These are phyloP conservation scores for Vulpes lagopus DNA, from an alignment of 2,113 vertebrate species.

Conservation along the genomic window DNA sequence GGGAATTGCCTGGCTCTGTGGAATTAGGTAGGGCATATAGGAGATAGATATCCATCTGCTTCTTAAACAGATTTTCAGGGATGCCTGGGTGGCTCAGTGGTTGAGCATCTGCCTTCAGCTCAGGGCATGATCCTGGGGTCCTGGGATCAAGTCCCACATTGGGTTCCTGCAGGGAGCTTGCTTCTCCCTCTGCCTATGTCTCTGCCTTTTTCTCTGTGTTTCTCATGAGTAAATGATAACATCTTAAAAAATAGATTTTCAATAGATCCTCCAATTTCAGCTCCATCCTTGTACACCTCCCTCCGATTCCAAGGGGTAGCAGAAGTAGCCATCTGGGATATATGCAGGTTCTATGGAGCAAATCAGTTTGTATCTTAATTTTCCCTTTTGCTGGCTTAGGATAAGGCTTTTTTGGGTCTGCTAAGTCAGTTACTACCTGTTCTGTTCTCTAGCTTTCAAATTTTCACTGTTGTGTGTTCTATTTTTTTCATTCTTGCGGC, in stretches of 20 bases:
- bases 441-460: slow-evolving; percentile 35
- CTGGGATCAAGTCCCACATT: too few species aligned
- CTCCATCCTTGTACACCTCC: not conserved
- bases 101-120: too few species aligned
- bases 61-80: not conserved
- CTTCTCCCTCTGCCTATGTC: too few species aligned
- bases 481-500: not conserved
- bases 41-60: not conserved
- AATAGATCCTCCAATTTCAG: not conserved
- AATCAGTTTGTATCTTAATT: not conserved
- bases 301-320: not conserved
- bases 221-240: too few species aligned
- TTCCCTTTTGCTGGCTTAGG: not conserved
- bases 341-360: not conserved
- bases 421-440: not conserved
- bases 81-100: too few species aligned
- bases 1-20: not conserved
- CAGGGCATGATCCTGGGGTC: too few species aligned
- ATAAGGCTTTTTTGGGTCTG: not conserved
- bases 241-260: not conserved
- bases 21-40: not conserved
- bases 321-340: not conserved
- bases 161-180: too few species aligned
- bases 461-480: not conserved
- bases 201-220: too few species aligned